These are phyloP conservation scores for Drosophila engyochracea DNA, from an alignment of 2,888 invertebrate species.

Conservation along the genomic window DNA sequence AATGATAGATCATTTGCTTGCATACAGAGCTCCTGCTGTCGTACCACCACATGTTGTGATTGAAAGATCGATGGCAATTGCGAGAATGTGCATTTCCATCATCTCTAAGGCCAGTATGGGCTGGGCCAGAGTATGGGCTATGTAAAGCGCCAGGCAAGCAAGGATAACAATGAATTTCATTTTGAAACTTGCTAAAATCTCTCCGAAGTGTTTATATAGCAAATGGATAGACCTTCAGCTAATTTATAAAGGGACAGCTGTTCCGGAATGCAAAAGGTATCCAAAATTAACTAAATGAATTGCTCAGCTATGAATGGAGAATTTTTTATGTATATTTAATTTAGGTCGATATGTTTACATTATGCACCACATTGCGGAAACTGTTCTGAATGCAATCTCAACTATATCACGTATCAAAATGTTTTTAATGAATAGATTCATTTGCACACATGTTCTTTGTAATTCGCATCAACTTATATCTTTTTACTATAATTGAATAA, in stretches of 20 bases:
- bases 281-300: background rate
- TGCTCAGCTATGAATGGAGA: background rate
- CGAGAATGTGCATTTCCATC: no score
- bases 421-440: background rate
- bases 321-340: background rate
- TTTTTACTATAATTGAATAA: background rate
- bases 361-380: background rate
- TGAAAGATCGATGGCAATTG: no score
- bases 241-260: background rate
- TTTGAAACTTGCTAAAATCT: background rate
- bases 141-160: constrained; percentile 28
- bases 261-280: background rate
- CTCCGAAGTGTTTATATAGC: constrained; percentile 8
- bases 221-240: background rate
- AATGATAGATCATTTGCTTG: constrained; percentile 6
- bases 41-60: constrained; percentile 12
- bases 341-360: background rate
- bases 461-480: background rate
- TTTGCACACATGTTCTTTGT: background rate
- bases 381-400: background rate
- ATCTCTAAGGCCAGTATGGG: no score
- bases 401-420: background rate
- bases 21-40: background rate
- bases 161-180: constrained; percentile 42
- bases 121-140: constrained; percentile 29